These are phyloP conservation scores for Hydriomena furcata DNA, from an alignment of 2,888 invertebrate species.

Conservation along the genomic window DNA sequence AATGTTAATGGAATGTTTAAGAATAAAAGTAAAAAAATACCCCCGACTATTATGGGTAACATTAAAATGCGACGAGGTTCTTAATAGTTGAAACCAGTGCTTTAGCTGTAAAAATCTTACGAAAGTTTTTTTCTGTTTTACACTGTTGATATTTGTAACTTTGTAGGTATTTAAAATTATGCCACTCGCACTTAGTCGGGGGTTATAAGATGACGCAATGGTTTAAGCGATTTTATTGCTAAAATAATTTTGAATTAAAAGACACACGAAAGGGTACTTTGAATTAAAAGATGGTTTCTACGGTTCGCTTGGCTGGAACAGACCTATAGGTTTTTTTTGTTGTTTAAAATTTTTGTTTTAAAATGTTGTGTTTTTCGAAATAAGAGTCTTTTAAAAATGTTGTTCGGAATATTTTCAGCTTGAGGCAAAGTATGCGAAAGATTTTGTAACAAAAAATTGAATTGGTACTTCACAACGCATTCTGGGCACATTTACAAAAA, in stretches of 20 bases:
- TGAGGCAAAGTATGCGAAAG: conserved; percentile 40
- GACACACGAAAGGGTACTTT: conserved; percentile 58
- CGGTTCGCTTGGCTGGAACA: conserved; percentile 54
- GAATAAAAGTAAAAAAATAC: background rate
- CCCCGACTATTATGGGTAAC: background rate
- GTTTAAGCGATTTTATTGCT: conserved; percentile 45
- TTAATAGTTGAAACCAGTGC: no score
- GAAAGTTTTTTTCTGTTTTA: no score
- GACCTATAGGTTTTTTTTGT: no score
- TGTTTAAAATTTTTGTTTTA: conserved; percentile 40
- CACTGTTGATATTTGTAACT: no score
- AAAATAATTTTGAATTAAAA: conserved; percentile 52
- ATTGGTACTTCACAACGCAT: background rate
- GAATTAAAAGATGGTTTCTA: conserved; percentile 44
- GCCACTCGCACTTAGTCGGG: background rate
- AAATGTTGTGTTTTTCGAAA: background rate
- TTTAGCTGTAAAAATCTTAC: no score
- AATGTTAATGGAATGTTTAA: conserved; percentile 53
- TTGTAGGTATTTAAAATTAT: background rate
- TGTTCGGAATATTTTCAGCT: conserved; percentile 20
- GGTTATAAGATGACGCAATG: background rate
- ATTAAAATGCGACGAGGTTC: background rate
- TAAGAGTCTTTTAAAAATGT: background rate
- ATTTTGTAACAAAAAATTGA: conserved; percentile 19
- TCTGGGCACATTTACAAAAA: no score